These are phyloP conservation scores for Phaenicophaeus curvirostris DNA, from an alignment of 2,797 vertebrate species.

Conservation along the genomic window DNA sequence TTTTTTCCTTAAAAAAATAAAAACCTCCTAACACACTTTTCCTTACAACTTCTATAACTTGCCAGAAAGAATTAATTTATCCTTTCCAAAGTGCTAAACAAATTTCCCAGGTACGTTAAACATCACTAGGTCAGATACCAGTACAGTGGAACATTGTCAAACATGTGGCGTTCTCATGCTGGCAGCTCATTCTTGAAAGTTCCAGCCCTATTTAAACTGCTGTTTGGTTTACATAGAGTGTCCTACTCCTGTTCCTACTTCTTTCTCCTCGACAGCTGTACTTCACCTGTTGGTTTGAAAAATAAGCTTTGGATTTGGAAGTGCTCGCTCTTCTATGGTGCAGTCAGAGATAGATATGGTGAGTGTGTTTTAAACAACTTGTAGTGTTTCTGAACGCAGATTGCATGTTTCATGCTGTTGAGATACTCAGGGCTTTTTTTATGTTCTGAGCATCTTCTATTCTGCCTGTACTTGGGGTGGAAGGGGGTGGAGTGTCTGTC, in stretches of 20 bases:
- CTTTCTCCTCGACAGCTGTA: neutral
- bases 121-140: slow-evolving; percentile 59
- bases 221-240: neutral
- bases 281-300: neutral
- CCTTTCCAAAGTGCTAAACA: slow-evolving; percentile 90
- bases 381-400: neutral
- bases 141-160: slow-evolving; percentile 53
- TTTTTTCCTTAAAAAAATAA: slow-evolving; percentile 81
- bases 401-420: neutral
- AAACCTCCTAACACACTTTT: slow-evolving; percentile 78
- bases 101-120: slow-evolving; percentile 80
- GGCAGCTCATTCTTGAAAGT: neutral
- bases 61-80: slow-evolving; percentile 80
- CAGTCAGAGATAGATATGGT: neutral
- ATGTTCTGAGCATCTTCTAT: neutral
- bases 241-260: neutral
- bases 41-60: slow-evolving; percentile 75
- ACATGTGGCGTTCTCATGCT: slow-evolving; percentile 14
- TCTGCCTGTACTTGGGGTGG: neutral
- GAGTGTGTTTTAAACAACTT: neutral
- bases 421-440: neutral
- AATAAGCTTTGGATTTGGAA: neutral
- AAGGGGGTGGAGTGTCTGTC: too few relatives aligned
- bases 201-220: slow-evolving; percentile 52
- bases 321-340: neutral